Base-by-base conservation (phyloP, 2,888 invertebrate species). In the Drepanosiphum platanoidis region DNA sequence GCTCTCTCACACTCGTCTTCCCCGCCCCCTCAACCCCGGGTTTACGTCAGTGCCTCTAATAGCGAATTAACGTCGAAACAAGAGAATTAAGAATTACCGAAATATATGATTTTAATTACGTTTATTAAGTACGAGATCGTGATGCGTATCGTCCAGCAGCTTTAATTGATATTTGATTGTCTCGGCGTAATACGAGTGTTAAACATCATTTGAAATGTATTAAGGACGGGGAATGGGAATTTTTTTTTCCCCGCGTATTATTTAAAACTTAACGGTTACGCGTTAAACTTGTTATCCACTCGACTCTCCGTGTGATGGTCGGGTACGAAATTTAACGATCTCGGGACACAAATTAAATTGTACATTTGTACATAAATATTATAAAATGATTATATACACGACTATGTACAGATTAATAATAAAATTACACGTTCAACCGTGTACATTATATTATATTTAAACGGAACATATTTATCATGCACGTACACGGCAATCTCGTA, bases 271-370 rank as follows among this genome's bases (percentile, higher is more conserved):
- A 39, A 46, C 61, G 36, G 27, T 52, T 52, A 22, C n/a, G 34
- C 22, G 1, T 30, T 18, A 64, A 78, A 78, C 64, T 30, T 39
- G 42, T 78, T 64, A 42, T 39, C 39, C 30, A 11, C 46, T 18
- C 30, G 61, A 52, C 18, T 15, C 18, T 42, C 5, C 11, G 32
- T 13, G 46, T 7, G n/a, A 9, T 7, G 15, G 22, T 74, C 22
- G n/a, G 1, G 32, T 42, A 32, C 32, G 52, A 75, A 58, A 34
- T 75, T 75, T 58, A 5, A 74, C 46, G 46, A 74, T 74, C 32
- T 22, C 22, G 32, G 32, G 46, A 32, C 5, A 32, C 42, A 46
- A 32, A 74, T 74, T 52, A 32, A 46, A 72, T 30, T 30, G 30
- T 52, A 22, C 52, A 66, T 34, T 15, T 66, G 15, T 1, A 34